phyloP scores from a whole-genome alignment of 1,140 invertebrate genomes.

The Neodiprion lecontei region DNA sequence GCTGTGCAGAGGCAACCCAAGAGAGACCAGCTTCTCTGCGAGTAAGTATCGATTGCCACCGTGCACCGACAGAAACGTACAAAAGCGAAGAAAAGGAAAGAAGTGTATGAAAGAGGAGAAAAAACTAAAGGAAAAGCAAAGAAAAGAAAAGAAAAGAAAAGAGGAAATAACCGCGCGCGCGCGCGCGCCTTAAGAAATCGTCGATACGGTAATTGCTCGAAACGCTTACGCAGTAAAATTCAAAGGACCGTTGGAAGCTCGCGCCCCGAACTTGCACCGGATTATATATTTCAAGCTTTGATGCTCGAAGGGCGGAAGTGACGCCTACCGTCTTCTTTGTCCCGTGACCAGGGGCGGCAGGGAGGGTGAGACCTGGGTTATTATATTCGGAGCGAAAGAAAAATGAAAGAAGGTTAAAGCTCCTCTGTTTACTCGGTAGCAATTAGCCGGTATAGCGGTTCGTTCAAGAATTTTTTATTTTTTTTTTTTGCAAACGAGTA shows the following conservation, averaged over 20 bases:
- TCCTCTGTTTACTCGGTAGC: no score
- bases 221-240: slow-evolving; percentile 2
- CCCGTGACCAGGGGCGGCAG: neutral
- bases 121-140: neutral
- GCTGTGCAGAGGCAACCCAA: neutral
- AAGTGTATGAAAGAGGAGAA: no score
- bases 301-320: neutral
- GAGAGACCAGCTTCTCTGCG: no score
- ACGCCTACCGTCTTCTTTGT: neutral
- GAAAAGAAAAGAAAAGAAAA: neutral
- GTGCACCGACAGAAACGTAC: no score
- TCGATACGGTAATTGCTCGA: slow-evolving; percentile 1
- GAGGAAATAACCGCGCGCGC: neutral
- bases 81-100: no score
- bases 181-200: neutral
- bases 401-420: no score
- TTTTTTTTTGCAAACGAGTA: no score
- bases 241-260: neutral
- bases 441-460: no score
- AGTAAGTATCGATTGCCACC: no score
- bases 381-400: neutral
- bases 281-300: neutral
- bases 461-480: no score
- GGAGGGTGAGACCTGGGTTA: neutral
- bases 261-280: neutral